Evolutionary conservation across 2,113 vertebrate species (phyloP).

Genomic region (Chunga burmeisteri): DNA sequence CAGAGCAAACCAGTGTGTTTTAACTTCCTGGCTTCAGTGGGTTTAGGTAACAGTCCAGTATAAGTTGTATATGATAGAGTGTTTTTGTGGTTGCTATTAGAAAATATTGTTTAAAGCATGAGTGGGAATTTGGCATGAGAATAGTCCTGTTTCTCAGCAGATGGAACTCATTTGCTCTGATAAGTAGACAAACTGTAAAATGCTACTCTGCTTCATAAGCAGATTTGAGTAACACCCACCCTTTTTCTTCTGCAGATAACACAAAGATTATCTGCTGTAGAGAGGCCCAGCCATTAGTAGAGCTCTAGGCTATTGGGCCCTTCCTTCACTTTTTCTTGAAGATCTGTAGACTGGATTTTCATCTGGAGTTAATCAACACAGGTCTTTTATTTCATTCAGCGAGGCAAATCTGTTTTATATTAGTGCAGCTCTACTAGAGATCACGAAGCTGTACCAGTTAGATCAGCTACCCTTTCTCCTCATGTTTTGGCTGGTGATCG

Average conservation of each 20-base stretch:
- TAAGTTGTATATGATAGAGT: neutral
- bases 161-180: conserved; percentile 15
- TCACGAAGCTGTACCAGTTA: neutral
- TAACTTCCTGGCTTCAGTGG: neutral
- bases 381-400: neutral
- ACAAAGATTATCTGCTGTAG: neutral
- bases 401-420: neutral
- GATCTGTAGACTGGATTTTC: neutral
- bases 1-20: neutral
- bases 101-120: neutral
- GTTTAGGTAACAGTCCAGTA: neutral
- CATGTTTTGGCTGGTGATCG: neutral
- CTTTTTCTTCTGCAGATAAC: conserved; percentile 6
- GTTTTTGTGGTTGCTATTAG: neutral
- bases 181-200: conserved; percentile 38
- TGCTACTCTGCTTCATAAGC: conserved; percentile 4
- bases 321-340: neutral
- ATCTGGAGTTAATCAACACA: neutral
- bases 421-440: neutral
- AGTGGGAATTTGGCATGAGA: conserved; percentile 10
- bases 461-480: neutral
- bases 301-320: neutral
- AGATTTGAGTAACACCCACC: conserved; percentile 4
- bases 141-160: neutral
- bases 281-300: neutral